A percentile compares a stretch with the other conserved stretches of the same genome.
Evolutionary conservation across 2,888 invertebrate species (phyloP).

Genomic region (Cecidostiba fungosa): DNA sequence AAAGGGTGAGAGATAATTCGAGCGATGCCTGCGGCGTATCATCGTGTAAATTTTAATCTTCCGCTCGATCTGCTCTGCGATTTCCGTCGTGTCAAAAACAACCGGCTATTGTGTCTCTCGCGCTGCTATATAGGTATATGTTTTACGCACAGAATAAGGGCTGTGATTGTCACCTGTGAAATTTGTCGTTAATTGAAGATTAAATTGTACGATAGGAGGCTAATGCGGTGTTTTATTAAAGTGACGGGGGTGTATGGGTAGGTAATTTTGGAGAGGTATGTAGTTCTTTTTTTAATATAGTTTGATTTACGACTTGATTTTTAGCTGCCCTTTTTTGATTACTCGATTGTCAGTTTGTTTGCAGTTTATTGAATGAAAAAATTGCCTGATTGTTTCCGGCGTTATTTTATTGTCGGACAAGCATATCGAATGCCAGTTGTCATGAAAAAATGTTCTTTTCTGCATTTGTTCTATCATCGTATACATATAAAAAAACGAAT

Average conservation of each 20-base stretch:
- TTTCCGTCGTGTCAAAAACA: slow-evolving; percentile 56
- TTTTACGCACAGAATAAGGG: slow-evolving; percentile 1
- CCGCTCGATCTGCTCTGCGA: slow-evolving; percentile 51
- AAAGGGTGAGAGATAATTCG: slow-evolving; percentile 13
- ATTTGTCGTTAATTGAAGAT: slow-evolving; percentile 51
- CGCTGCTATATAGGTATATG: neutral
- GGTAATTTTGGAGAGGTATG: neutral
- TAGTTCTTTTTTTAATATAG: neutral
- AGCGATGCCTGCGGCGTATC: neutral
- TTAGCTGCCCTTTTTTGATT: neutral
- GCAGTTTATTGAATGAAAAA: neutral
- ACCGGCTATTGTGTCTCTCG: neutral
- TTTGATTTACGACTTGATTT: neutral
- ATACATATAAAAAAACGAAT: no score
- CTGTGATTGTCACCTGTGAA: slow-evolving; percentile 48
- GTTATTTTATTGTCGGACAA: neutral
- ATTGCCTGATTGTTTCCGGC: neutral
- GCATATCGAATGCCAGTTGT: neutral
- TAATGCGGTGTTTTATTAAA: neutral
- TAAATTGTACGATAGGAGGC: slow-evolving; percentile 14
- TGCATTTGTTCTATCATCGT: no score
- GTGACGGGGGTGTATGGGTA: no score
- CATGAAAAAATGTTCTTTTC: no score
- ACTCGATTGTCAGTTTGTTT: neutral
- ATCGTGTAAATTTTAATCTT: slow-evolving; percentile 59